These are phyloP conservation scores for Daphoenositta chrysoptera DNA, from an alignment of 2,113 vertebrate genomes.

Conservation along the genomic window DNA sequence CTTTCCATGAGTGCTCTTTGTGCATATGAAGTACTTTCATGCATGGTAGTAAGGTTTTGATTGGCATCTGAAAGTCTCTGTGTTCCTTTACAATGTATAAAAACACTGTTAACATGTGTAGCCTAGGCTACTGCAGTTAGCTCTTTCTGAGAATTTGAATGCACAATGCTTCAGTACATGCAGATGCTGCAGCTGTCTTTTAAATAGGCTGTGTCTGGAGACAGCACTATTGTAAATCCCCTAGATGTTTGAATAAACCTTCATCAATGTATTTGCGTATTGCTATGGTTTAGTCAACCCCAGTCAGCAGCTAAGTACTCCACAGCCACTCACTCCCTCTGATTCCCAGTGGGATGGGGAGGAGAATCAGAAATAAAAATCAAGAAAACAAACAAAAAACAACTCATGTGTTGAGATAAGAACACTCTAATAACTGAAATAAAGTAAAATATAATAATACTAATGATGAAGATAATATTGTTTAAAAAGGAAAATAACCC, in stretches of 20 bases:
- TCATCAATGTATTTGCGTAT: background rate
- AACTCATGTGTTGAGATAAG: background rate
- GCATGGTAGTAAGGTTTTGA: background rate
- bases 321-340: background rate
- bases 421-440: background rate
- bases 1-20: background rate
- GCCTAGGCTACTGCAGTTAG: background rate
- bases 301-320: background rate
- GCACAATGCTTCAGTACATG: rapidly evolving
- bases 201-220: background rate
- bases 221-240: background rate
- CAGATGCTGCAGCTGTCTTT: background rate
- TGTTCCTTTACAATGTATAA: background rate
- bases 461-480: background rate
- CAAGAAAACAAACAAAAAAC: background rate
- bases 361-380: background rate
- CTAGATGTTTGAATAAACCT: background rate
- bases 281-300: background rate
- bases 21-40: background rate
- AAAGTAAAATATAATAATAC: background rate
- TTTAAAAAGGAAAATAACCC: background rate
- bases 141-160: background rate
- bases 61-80: background rate
- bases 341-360: background rate
- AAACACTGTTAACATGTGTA: background rate